Evolutionary conservation across 2,888 invertebrate species (phyloP), one percentile per base, ranked within the genome.

Genomic region (Drosophila niveifrons): DNA sequence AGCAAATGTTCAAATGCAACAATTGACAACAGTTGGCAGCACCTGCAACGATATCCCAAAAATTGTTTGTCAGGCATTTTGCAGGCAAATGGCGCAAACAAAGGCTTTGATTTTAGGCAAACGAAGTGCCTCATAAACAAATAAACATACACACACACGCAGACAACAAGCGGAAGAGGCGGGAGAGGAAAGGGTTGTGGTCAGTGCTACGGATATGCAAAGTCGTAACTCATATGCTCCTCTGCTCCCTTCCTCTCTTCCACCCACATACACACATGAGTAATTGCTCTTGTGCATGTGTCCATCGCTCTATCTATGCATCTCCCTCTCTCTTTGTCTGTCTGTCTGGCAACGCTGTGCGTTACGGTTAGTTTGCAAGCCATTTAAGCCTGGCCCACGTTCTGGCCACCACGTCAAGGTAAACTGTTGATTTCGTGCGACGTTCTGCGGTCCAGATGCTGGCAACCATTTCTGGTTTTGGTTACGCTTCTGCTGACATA

Each of bases 371-470:
- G 72, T 68, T 72, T 83, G 71, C 70, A 66, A 65, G 73, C 83
- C 75, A 77, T 83, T 88, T 84, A 77, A 68, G 64, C 77, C 68
- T 61, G 67, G 56, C 31, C 59, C 73, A 69, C 64, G 46, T 55
- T 17, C 17, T 67, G 63, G 55, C 70, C 67, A 17, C 64, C 59
- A 75, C 71, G 61, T 66, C 70, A 72, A 89, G 88, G 85, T 82
- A 85, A 85, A 85, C 85, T 88, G 88, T 88, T 85, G 89, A 88
- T 88, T 75, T 78, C 72, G 56, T 51, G 82, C 74, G 80, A 66
- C 69, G 52, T 56, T 57, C 51, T 72, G 82, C 66, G 84, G 64
- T 70, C 55, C 74, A 43, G 31, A 36, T 36, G n/a, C 47, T 51
- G 50, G 36, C 36, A 43, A 23, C 55, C 52, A 48, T 15, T 13